Percentiles rank a stretch among this genome's conserved stretches.
Conservation (phyloP, 2,888 invertebrate genomes). For the Siphonodentalium dalli region DNA sequence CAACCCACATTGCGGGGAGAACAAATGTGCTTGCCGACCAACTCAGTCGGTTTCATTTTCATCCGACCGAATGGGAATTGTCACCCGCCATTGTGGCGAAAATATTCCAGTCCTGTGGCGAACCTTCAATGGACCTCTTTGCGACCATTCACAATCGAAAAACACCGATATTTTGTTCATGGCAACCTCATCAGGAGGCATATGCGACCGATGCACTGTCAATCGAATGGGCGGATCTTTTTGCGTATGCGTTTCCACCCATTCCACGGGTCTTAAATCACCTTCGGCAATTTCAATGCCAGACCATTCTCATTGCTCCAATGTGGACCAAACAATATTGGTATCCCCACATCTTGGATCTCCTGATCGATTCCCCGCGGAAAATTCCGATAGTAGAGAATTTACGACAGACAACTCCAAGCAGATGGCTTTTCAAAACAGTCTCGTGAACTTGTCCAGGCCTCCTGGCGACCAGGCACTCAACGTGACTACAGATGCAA, state of each 20-base stretch:
- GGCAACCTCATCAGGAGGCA: constrained; percentile 16
- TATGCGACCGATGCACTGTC: constrained; percentile 19
- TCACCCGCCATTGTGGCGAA: neutral
- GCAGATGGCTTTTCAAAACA: no score
- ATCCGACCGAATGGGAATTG: constrained; percentile 20
- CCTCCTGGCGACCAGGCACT: no score
- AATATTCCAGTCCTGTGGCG: constrained; percentile 6
- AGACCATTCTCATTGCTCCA: constrained; percentile 21
- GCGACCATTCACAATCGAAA: constrained; percentile 17
- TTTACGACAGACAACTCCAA: no score
- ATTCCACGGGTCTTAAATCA: constrained; percentile 11
- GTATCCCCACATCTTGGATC: no score
- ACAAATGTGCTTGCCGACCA: constrained; percentile 17
- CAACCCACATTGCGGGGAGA: constrained; percentile 19
- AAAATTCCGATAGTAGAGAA: no score
- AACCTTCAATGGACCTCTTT: constrained; percentile 21
- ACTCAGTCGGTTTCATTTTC: constrained; percentile 8
- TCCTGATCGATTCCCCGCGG: no score
- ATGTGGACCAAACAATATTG: constrained; percentile 18
- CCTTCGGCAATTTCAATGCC: constrained; percentile 3
- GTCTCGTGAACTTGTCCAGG: no score
- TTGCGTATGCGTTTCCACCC: constrained; percentile 24
- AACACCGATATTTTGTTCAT: constrained; percentile 16
- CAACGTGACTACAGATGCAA: no score
- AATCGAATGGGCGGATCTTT: constrained; percentile 22